Evolutionary conservation across 1,140 invertebrate species (phyloP), one percentile per base, ranked within the genome.

Genomic region (Meloidogyne exigua): DNA sequence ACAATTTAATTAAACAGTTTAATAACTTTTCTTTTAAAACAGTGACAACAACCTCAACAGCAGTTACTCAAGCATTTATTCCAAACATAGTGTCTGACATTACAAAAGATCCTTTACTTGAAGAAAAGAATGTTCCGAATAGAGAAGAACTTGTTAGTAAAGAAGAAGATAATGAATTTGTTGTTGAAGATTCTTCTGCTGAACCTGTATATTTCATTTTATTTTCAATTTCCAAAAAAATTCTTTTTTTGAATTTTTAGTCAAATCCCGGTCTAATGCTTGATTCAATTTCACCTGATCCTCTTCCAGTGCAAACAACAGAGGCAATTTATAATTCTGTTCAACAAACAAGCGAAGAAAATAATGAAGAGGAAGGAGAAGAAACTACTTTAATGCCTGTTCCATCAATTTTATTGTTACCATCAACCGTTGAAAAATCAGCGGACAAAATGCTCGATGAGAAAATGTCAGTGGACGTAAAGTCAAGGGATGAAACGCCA

Each of bases 61-160:
- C 44, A 36, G 18, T 69, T 9, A 25, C 44, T 42, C 25, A 18
- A 32, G 3, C 57, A 2, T 18, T 15, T 13, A 44, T 32, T 26
- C 18, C 75, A 36, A 11, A 67, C 3, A 12, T n/a, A n/a, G 57
- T 74, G 0, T 28, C 21, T 13, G 23, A 65, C 1, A 25, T 68
- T 7, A 25, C 66, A 42, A 7, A 66, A 74, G 57, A 74, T 18
- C 42, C 72, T n/a, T 13, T 26, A 32, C n/a, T 71, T 71, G 28
- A 13, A n/a, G 57, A 42, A 1, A 28, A 42, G 13, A 13, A 68
- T 66, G 23, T 39, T n/a, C 18, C 23, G 2, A 7, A 21, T 36
- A 18, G 25, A 9, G 72, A 68, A 18, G 5, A 42, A 10, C 2
- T 21, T 18, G 21, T 36, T 68, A 21, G 7, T n/a, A 69, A 66